Conservation (phyloP, 2,797 vertebrate genomes). For the Diplodus sargus region DNA sequence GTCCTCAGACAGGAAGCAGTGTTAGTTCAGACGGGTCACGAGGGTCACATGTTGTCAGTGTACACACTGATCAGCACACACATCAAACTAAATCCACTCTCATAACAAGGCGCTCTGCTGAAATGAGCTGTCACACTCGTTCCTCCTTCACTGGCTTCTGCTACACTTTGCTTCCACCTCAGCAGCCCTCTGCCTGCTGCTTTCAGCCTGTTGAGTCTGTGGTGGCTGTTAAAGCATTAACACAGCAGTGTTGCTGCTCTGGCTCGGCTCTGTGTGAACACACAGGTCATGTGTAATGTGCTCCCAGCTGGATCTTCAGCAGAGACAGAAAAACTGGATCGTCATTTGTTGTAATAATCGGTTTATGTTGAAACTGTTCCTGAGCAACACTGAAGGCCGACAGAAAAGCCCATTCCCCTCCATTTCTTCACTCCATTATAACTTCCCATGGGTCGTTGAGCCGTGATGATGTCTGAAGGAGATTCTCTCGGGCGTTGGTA, state of each 20-base stretch:
- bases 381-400: not conserved
- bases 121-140: not conserved
- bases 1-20: not conserved
- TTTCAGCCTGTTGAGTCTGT: not conserved
- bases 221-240: conserved; percentile 10
- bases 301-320: conserved; percentile 1
- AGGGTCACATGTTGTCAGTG: not conserved
- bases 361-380: not conserved
- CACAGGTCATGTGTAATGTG: not conserved
- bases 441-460: conserved; percentile 7
- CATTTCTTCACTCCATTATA: not conserved
- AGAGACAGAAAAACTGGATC: not conserved
- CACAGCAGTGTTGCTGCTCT: conserved; percentile 1
- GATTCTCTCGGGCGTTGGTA: not conserved
- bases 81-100: not conserved
- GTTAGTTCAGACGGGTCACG: not conserved
- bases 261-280: conserved; percentile 15
- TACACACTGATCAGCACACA: conserved; percentile 1
- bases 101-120: not conserved
- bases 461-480: not conserved
- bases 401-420: not conserved
- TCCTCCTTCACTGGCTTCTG: conserved; percentile 8
- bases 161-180: conserved; percentile 3
- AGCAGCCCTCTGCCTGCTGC: not conserved
- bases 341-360: not conserved